A percentile compares a stretch with the other conserved stretches of the same genome.
Conservation (phyloP, 1,140 invertebrate genomes). For the Rhopalosiphum maidis region DNA sequence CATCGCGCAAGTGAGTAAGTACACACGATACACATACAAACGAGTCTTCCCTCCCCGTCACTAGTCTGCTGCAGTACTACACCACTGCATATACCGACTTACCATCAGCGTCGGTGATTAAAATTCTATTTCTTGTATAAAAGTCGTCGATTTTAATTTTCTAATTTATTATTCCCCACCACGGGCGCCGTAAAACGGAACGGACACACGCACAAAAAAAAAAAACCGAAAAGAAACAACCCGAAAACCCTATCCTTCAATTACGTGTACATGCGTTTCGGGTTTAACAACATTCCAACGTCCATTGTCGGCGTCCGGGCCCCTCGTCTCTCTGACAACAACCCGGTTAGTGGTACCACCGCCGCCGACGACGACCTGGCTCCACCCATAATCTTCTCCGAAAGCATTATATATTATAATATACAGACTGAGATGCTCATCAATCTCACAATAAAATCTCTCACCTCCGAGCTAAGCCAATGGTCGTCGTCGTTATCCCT, state of each 20-base stretch:
- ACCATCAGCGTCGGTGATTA: slow-evolving; percentile 17
- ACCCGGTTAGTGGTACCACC: slow-evolving; percentile 49
- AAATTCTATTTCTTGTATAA: slow-evolving; percentile 43
- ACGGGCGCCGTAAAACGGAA: slow-evolving; percentile 35
- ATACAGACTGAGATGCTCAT: background rate
- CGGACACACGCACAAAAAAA: background rate
- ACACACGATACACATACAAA: background rate
- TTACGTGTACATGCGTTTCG: slow-evolving; percentile 46
- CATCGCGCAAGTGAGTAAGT: background rate
- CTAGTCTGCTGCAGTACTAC: background rate
- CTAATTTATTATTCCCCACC: slow-evolving; percentile 38
- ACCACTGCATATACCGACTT: background rate
- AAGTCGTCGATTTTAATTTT: slow-evolving; percentile 45
- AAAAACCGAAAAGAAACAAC: slow-evolving; percentile 35
- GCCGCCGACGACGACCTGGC: slow-evolving; percentile 3
- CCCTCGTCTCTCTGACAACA: slow-evolving; percentile 33
- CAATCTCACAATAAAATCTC: slow-evolving; percentile 58
- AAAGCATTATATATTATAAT: background rate
- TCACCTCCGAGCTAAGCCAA: slow-evolving; percentile 36
- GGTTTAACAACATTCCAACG: slow-evolving; percentile 57
- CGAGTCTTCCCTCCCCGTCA: background rate
- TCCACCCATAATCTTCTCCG: slow-evolving; percentile 36
- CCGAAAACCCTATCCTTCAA: slow-evolving; percentile 54
- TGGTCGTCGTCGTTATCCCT: slow-evolving; percentile 35
- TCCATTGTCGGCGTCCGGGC: slow-evolving; percentile 48